Conservation (phyloP, 1,140 invertebrate species). For the Spodoptera frugiperda region DNA sequence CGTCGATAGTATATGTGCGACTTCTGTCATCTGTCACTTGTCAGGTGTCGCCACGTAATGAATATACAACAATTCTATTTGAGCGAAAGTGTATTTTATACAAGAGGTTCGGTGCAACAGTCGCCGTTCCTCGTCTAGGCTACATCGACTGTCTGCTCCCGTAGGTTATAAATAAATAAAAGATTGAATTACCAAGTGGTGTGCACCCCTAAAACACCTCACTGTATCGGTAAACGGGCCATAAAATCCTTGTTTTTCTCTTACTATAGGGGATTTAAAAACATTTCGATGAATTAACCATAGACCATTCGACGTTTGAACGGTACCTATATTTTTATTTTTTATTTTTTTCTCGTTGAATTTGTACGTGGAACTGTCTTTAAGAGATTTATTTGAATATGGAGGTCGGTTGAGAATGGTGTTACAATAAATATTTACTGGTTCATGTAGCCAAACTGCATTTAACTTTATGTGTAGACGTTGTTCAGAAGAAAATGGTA, state of each 20-base stretch:
- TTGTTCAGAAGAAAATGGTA: too few relatives aligned
- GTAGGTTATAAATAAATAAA: conserved; percentile 35
- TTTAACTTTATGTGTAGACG: too few relatives aligned
- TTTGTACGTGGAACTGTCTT: background rate
- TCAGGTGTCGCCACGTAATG: too few relatives aligned
- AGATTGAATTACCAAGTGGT: conserved; percentile 25
- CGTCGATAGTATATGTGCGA: too few relatives aligned
- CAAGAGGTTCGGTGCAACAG: conserved; percentile 13
- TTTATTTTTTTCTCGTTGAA: background rate
- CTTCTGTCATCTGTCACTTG: too few relatives aligned
- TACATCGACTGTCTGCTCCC: conserved; percentile 13
- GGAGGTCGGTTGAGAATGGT: too few relatives aligned
- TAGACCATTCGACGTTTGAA: background rate
- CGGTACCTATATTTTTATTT: background rate
- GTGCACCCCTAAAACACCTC: conserved; percentile 25
- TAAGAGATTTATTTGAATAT: too few relatives aligned
- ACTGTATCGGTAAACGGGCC: conserved; percentile 22
- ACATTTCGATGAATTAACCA: conserved; percentile 21
- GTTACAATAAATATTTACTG: too few relatives aligned
- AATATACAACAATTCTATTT: too few relatives aligned
- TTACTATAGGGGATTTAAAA: background rate
- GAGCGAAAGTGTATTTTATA: too few relatives aligned
- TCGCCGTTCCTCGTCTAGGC: background rate
- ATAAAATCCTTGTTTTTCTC: conserved; percentile 26
- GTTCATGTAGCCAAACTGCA: too few relatives aligned